These are phyloP conservation scores for Psittacara wagleri DNA, from an alignment of 2,113 vertebrate species.

Conservation along the genomic window DNA sequence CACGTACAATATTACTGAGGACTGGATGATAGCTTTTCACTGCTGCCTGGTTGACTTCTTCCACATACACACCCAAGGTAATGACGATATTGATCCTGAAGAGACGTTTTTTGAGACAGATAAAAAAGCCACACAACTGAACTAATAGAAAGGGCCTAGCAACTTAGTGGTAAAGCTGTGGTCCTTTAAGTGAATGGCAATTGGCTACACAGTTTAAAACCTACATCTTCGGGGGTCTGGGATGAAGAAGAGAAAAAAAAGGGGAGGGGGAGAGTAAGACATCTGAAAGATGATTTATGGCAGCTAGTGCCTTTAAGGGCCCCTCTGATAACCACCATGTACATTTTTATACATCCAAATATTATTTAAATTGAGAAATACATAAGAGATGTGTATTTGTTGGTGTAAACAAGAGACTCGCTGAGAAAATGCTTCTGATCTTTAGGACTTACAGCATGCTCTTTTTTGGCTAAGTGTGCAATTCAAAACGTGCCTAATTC, in stretches of 20 bases:
- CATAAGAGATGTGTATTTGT: background rate
- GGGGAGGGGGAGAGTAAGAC: background rate
- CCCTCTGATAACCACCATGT: background rate
- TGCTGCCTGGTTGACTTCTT: constrained; percentile 74
- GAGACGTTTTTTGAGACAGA: constrained; percentile 69
- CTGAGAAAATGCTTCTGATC: constrained; percentile 20
- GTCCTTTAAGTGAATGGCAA: constrained; percentile 44
- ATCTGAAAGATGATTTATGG: constrained; percentile 16
- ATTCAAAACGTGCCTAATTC: constrained; percentile 78
- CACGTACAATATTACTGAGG: constrained; percentile 75
- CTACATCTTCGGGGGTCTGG: constrained; percentile 5
- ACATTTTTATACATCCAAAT: background rate
- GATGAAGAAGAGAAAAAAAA: background rate
- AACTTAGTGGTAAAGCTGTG: constrained; percentile 36
- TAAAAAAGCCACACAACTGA: constrained; percentile 62
- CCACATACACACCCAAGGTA: constrained; percentile 69
- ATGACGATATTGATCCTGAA: constrained; percentile 76
- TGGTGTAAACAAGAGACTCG: background rate
- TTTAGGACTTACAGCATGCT: constrained; percentile 30
- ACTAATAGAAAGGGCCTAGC: constrained; percentile 61
- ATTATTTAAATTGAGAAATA: background rate
- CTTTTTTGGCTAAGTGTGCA: constrained; percentile 69
- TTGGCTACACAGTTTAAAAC: constrained; percentile 41
- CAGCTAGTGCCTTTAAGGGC: background rate
- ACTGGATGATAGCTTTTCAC: constrained; percentile 76